phyloP scores from a whole-genome alignment of 1,140 invertebrate species.

The Neodiprion lecontei region DNA sequence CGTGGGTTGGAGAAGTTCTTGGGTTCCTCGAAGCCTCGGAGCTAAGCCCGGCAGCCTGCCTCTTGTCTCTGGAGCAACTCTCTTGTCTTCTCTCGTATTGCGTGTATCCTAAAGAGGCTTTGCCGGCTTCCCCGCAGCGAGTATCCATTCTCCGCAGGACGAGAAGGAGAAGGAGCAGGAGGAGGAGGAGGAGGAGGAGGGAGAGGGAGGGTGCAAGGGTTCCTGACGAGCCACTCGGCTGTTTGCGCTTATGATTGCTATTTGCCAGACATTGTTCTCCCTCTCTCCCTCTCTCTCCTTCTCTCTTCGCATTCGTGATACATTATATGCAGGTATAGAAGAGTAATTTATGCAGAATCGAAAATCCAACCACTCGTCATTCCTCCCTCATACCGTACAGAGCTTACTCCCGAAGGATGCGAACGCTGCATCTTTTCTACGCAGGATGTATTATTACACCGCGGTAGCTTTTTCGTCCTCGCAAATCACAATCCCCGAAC shows the following conservation, averaged over 20 bases:
- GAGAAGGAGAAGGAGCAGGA: background rate
- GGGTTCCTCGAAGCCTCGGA: background rate
- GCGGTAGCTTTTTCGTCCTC: no score
- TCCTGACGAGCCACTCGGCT: constrained; percentile 14
- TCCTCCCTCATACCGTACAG: no score
- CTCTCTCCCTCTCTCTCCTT: constrained; percentile 11
- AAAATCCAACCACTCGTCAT: background rate
- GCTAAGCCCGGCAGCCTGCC: constrained; percentile 6
- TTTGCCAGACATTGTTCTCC: constrained; percentile 6
- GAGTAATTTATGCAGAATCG: constrained; percentile 2
- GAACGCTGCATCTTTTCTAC: no score
- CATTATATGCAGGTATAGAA: constrained; percentile 14
- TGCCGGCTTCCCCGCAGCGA: no score
- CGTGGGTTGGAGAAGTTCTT: no score
- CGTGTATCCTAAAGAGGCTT: background rate
- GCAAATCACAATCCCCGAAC: no score
- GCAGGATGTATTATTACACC: no score
- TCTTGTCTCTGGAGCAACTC: background rate
- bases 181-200: background rate
- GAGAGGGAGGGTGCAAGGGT: background rate
- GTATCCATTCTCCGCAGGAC: no score
- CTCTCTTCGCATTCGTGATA: constrained; percentile 16
- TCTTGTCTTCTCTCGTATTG: background rate
- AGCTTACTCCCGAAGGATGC: no score
- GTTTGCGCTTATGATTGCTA: constrained; percentile 10